Conservation (phyloP, 2,888 invertebrate genomes). For the Chrysodeixis includens region DNA sequence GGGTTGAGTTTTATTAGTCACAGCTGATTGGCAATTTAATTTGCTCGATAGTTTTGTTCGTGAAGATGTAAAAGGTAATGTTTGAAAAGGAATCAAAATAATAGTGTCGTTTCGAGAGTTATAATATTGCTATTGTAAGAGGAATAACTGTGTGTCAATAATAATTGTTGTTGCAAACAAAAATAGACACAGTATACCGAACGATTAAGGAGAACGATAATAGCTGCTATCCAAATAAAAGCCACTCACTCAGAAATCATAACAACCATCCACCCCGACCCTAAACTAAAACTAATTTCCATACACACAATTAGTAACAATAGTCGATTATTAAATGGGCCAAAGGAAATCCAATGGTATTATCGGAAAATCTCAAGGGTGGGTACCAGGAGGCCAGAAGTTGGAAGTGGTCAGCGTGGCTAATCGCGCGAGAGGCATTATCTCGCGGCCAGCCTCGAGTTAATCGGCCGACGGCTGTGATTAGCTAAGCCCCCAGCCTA, state of each 20-base stretch:
- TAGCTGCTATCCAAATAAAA: conserved; percentile 26
- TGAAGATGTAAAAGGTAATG: conserved; percentile 2
- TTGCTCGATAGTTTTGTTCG: conserved; percentile 13
- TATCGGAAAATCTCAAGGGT: conserved; percentile 73
- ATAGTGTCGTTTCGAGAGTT: too few species aligned
- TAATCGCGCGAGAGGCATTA: conserved; percentile 87
- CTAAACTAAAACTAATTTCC: conserved; percentile 55
- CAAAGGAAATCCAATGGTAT: conserved; percentile 68
- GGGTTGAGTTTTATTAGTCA: conserved; percentile 48
- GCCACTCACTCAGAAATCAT: conserved; percentile 41
- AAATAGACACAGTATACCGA: neutral
- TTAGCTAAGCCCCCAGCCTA: conserved; percentile 84
- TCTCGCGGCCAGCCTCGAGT: conserved; percentile 80
- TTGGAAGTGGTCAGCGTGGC: conserved; percentile 82
- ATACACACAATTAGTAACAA: conserved; percentile 57
- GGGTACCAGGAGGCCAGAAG: conserved; percentile 76
- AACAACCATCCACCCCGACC: conserved; percentile 30
- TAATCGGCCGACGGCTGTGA: conserved; percentile 85
- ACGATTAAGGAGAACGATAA: neutral
- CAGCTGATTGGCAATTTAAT: conserved; percentile 47
- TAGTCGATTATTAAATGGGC: conserved; percentile 67
- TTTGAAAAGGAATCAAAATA: too few species aligned
- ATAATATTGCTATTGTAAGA: too few species aligned
- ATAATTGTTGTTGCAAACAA: too few species aligned
- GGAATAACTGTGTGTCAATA: too few species aligned